These are phyloP conservation scores for Drosophila sp. DNA, from an alignment of 1,140 invertebrate species.

Conservation along the genomic window DNA sequence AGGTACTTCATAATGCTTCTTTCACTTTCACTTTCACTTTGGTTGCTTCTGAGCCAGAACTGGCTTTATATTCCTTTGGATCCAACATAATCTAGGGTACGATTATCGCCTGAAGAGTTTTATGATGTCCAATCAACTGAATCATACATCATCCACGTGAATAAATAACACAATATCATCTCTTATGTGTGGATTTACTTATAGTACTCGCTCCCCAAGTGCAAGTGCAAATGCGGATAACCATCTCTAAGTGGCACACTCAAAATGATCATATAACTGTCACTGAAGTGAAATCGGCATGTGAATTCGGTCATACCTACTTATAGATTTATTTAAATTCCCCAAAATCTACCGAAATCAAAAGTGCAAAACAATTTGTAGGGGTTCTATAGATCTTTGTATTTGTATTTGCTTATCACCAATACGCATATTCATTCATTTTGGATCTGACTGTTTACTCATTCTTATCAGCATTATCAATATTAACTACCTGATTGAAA, in stretches of 20 bases:
- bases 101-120: constrained; percentile 69
- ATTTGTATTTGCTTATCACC: too few species aligned
- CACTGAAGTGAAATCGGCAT: constrained; percentile 19
- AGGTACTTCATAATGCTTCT: constrained; percentile 62
- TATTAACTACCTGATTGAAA: constrained; percentile 44
- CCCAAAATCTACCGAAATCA: background rate
- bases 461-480: constrained; percentile 38
- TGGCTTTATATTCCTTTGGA: constrained; percentile 48
- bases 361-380: background rate
- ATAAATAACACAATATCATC: constrained; percentile 43
- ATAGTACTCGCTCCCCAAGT: background rate
- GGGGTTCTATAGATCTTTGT: too few species aligned
- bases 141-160: constrained; percentile 10
- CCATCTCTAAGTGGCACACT: constrained; percentile 48
- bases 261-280: constrained; percentile 62
- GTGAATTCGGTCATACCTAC: constrained; percentile 9
- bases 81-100: constrained; percentile 31
- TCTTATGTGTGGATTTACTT: too few species aligned
- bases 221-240: constrained; percentile 50
- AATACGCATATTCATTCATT: background rate
- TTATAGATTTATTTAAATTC: constrained; percentile 17
- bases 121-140: constrained; percentile 61
- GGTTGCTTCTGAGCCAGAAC: background rate
- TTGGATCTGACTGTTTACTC: constrained; percentile 36
- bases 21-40: constrained; percentile 74